Base-by-base conservation (phyloP, 2,113 vertebrate species). In the Lasiurus cinereus region DNA sequence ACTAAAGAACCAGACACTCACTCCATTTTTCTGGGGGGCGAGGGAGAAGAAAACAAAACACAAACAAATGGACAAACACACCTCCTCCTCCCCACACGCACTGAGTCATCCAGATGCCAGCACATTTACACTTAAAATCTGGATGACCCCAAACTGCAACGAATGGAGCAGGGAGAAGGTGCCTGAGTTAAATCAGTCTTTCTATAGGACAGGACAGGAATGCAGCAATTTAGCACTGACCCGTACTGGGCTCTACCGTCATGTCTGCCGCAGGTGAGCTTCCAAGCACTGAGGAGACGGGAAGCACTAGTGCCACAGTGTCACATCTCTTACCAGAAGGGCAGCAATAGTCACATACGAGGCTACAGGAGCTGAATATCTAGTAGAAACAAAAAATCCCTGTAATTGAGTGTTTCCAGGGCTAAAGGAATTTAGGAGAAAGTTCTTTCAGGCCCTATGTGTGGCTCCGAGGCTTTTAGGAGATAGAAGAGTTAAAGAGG, bases 91-190 rank as follows among this genome's bases (percentile, higher is more conserved):
- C 64, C 29, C 64, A 79, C 8, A 95, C 72, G 69, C 27, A 74
- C 8, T 88, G 66, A 85, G 18, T 18, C 22, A 43, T 86, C 1
- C 52, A 91, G 87, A 83, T 12, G 66, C 24, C 1, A 19, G 72
- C 59, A 39, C 66, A 74, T 54, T 72, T 22, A 87, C 76, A 93
- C 27, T 84, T 88, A 94, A 95, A 94, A 96, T 92, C 39, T 21
- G 89, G 39, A 78, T 90, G 21, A 43, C 62, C 66, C 79, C 0
- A 3, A 94, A 88, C 48, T 69, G 22, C 69, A 31, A 50, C 11
- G 43, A 89, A 74, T 18, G 12, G 73, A 94, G 46, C 11, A 29
- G 13, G 72, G 1, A 46, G 15, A 43, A n/a, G 0, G 8, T 10
- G 12, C 54, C 46, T 0, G 6, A 21, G 50, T 21, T 33, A 73